Base-by-base conservation (phyloP, 2,888 invertebrate genomes). In the Thera britannica region DNA sequence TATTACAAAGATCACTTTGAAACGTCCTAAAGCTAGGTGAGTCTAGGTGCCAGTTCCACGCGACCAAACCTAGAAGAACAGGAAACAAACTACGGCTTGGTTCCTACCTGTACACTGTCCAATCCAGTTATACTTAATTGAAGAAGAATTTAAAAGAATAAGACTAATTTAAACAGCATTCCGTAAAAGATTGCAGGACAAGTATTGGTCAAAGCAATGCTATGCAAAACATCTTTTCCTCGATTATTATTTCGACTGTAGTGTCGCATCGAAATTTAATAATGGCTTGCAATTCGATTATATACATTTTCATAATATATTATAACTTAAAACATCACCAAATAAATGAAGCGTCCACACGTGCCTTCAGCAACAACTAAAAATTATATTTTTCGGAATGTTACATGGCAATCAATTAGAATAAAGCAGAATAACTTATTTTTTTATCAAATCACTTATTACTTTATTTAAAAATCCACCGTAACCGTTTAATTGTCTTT, bases 81-180 rank as follows among this genome's bases (percentile, higher is more conserved):
- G 23, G 23, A 23, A 23, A 23, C 23, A 23, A 23, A 23, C 23
- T 23, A 23, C 23, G 23, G 0, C 23, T 23, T 23, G 23, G 23
- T 23, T 23, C 23, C 23, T n/a, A 4, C 8, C 3, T 12, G 23
- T 23, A 23, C 54, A 54, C 52, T 36, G 3, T 11, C 7, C 34
- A 34, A 35, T 54, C 3, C 35, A 11, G 11, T 11, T 54, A 81
- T 12, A 62, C 78, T 89, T 87, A 90, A 90, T 67, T 83, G 84
- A 82, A 82, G 23, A 23, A 23, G 23, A 23, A 23, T 23, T 23
- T 23, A 23, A 23, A 23, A 23, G 23, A 23, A 23, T 23, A 23
- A 23, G 23, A 23, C 23, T 58, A 67, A 77, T 75, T 67, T 65
- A 69, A 61, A 62, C 62, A 6, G 67, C 36, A 23, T 55, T 55